Evolutionary conservation across 1,140 invertebrate species (phyloP), one percentile per base, ranked within the genome.

Genomic region (Bombyx mandarina): DNA sequence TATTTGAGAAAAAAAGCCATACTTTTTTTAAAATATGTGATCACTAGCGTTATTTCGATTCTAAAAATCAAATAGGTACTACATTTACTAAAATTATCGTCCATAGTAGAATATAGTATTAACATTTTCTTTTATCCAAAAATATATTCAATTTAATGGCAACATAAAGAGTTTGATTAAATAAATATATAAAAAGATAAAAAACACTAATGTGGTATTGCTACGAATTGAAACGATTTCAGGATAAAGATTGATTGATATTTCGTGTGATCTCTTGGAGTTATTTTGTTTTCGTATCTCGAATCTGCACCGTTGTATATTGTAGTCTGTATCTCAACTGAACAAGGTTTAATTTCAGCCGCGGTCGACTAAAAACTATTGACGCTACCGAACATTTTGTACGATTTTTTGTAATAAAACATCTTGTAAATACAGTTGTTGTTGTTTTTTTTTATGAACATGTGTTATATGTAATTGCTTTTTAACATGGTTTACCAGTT

Each of bases 311-410:
- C 81, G 60, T 80, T 85, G 79, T 85, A 82, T 67, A 67, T 59
- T 60, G 71, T 67, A 77, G 73, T 54, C 66, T 59, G 71, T 75
- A 74, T 75, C 57, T 62, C 66, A 57, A 66, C 66, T 66, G 64
- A 74, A 74, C 65, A 56, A 59, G 56, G 68, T 74, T 82, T 82
- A 79, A 74, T 77, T 77, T 81, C 74, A 72, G 71, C 73, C 77
- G 82, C 82, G 83, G 79, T 85, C 80, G 79, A 77, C 75, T 79
- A 77, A 85, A 77, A 69, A 82, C 77, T 83, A 82, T 79, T 74
- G 26, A 51, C 26, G n/a, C n/a, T 71, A 65, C 61, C 65, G 64
- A 74, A 52, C 52, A 35, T 59, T 70, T 54, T 54, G 22, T 54
- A 54, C 44, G 45, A 56, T 42, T 56, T 56, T 77, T 79, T 75